Conservation (phyloP, 2,888 invertebrate species). For the Cantharis rufa region DNA sequence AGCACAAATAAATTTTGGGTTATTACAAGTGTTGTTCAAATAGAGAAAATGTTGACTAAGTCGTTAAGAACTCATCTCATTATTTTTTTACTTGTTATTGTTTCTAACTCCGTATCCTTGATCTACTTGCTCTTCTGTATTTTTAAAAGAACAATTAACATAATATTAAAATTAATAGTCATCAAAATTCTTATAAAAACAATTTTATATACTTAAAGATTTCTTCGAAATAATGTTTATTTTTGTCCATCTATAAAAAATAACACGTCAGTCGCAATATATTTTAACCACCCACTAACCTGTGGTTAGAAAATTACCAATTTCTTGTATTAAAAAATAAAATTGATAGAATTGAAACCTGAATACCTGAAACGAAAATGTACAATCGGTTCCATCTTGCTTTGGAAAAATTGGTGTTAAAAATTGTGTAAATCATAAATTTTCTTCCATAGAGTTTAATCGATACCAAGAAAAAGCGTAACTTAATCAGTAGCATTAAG, state of each 20-base stretch:
- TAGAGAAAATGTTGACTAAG: conserved; percentile 20
- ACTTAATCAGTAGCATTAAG: conserved; percentile 48
- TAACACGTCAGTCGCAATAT: conserved; percentile 19
- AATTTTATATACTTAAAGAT: neutral
- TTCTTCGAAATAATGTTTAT: conserved; percentile 1
- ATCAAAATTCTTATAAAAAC: conserved; percentile 8
- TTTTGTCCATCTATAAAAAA: neutral
- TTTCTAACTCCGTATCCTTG: conserved; percentile 19
- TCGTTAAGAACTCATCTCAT: conserved; percentile 8
- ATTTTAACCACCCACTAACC: conserved; percentile 28
- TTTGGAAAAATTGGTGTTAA: neutral
- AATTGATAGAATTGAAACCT: too few relatives aligned
- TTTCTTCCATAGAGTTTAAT: conserved; percentile 3
- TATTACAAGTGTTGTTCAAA: conserved; percentile 14
- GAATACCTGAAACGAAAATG: too few relatives aligned
- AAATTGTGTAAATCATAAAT: conserved; percentile 6
- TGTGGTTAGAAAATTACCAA: neutral
- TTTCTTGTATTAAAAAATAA: neutral
- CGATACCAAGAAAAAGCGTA: conserved; percentile 44
- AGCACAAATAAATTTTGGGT: neutral
- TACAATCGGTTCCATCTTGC: too few relatives aligned
- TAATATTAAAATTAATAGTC: conserved; percentile 14
- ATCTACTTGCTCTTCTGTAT: conserved; percentile 15
- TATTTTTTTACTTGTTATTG: conserved; percentile 9
- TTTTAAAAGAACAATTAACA: conserved; percentile 18